Evolutionary conservation across 2,113 vertebrate species (phyloP).

Genomic region (Telmatochromis sp.): DNA sequence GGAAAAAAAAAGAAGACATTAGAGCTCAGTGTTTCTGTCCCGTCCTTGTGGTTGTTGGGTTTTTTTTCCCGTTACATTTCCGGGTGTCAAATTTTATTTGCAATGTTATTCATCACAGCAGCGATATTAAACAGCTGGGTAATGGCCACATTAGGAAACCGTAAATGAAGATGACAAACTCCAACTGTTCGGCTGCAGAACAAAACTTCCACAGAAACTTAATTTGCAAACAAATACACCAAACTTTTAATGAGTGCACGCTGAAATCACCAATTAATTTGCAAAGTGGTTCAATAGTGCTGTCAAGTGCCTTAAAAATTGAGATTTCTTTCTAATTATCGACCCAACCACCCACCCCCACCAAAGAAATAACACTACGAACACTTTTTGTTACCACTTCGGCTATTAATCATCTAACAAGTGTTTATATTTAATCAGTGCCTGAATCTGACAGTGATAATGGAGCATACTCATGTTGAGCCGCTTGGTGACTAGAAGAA

Average conservation of each 20-base stretch:
- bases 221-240: background rate
- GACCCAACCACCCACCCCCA: accelerated
- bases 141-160: background rate
- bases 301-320: background rate
- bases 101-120: background rate
- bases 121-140: background rate
- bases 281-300: background rate
- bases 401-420: background rate
- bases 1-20: background rate
- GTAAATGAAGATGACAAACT: background rate
- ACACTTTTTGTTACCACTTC: background rate
- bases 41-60: accelerated
- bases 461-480: background rate
- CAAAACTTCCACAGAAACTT: background rate
- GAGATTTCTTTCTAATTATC: background rate
- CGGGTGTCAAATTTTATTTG: background rate
- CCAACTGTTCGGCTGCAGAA: background rate
- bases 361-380: background rate
- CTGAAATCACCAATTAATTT: background rate
- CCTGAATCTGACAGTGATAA: background rate
- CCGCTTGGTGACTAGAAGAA: background rate
- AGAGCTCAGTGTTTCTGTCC: background rate
- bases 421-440: background rate
- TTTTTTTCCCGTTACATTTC: accelerated
- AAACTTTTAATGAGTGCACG: background rate